phyloP scores from a whole-genome alignment of 2,888 invertebrate genomes.

The Lycaena phlaeas region DNA sequence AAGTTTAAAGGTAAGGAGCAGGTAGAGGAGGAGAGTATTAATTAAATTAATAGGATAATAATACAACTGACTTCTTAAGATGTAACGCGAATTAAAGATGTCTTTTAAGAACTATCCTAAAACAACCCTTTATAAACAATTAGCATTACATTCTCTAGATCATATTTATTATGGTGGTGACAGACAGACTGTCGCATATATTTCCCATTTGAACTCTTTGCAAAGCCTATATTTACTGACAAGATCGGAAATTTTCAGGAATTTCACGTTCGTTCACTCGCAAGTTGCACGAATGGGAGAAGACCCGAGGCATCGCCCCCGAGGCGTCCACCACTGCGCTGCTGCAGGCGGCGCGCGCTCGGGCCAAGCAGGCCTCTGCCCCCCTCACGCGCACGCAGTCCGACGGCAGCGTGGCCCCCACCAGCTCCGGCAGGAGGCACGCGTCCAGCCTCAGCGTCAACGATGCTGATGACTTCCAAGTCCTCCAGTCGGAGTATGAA shows the following conservation, averaged over 20 bases:
- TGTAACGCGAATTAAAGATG: too few species aligned
- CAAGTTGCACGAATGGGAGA: slow-evolving; percentile 93
- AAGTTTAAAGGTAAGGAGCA: slow-evolving; percentile 80
- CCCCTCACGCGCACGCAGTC: slow-evolving; percentile 82
- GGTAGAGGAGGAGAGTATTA: too few species aligned
- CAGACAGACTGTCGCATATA: too few species aligned
- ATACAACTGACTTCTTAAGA: too few species aligned
- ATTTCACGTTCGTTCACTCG: slow-evolving; percentile 92
- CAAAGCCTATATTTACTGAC: too few species aligned
- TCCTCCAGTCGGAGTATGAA: slow-evolving; percentile 71
- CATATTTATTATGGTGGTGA: too few species aligned
- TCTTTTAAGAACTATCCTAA: too few species aligned
- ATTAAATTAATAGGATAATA: too few species aligned
- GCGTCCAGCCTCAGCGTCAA: slow-evolving; percentile 82
- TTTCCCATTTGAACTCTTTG: too few species aligned
- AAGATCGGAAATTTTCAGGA: too few species aligned
- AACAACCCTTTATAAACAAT: too few species aligned
- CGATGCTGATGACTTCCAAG: slow-evolving; percentile 78
- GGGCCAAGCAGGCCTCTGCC: slow-evolving; percentile 39
- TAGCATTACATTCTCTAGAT: too few species aligned
- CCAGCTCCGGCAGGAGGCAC: slow-evolving; percentile 76
- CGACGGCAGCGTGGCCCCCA: slow-evolving; percentile 80
- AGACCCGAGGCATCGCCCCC: slow-evolving; percentile 88
- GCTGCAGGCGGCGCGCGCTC: slow-evolving; percentile 65
- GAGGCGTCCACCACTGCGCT: slow-evolving; percentile 89